Conservation (phyloP, 92 coral and sea anemone species). For the Muricea muricata region DNA sequence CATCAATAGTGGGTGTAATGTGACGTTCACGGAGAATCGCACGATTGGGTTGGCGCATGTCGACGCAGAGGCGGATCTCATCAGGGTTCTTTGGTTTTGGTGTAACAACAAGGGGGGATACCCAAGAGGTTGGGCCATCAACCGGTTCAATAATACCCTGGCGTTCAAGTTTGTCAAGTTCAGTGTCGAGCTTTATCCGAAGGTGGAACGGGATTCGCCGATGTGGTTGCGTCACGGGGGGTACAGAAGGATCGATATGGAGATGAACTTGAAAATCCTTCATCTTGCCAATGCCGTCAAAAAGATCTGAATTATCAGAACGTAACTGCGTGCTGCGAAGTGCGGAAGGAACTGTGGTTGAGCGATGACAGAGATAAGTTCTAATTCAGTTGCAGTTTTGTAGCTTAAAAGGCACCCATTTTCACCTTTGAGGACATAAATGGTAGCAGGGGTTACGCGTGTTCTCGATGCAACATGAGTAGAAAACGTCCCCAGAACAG, state of each 20-base stretch:
- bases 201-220: constrained; percentile 10
- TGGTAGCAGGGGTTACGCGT: neutral
- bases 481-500: neutral
- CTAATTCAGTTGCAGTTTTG: neutral
- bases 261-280: neutral
- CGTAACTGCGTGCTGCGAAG: neutral
- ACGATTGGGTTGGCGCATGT: neutral
- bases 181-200: neutral
- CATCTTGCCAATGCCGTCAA: neutral
- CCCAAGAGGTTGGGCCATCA: constrained; percentile 14
- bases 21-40: neutral
- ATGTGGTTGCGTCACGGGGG: neutral
- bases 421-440: neutral
- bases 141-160: neutral
- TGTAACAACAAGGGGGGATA: neutral
- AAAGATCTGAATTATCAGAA: neutral
- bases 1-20: neutral
- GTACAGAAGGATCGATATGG: neutral
- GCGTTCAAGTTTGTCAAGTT: constrained; percentile 3
- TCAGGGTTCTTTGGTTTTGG: neutral
- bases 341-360: neutral
- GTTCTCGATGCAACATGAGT: neutral
- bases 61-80: neutral
- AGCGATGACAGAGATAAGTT: neutral
- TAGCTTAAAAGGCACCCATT: neutral